A percentile compares a stretch with the other conserved stretches of the same genome.
phyloP scores from a whole-genome alignment of 2,888 invertebrate genomes.

The Clistopyga incitator region DNA sequence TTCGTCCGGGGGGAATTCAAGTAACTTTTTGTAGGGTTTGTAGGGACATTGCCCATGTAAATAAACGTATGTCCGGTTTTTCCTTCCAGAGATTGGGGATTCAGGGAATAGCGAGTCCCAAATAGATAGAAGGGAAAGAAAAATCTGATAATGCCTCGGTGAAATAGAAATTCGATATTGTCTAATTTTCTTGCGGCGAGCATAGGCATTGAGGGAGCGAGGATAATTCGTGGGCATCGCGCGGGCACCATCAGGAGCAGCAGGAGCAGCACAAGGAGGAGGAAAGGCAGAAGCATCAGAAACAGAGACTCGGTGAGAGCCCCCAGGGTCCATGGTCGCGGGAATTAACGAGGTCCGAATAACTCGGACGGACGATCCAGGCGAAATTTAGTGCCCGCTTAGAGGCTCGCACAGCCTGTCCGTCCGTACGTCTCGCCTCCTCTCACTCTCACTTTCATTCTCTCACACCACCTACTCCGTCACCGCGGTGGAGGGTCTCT shows the following conservation, averaged over 20 bases:
- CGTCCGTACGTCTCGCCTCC: conserved; percentile 55
- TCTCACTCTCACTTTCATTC: conserved; percentile 44
- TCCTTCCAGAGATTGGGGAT: no score
- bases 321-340: conserved; percentile 71
- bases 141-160: conserved; percentile 37
- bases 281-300: conserved; percentile 8
- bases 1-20: no score
- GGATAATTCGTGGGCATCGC: conserved; percentile 61
- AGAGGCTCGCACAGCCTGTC: conserved; percentile 63
- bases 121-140: background rate
- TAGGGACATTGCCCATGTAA: no score
- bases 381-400: conserved; percentile 66
- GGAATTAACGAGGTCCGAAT: conserved; percentile 81
- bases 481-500: conserved; percentile 63
- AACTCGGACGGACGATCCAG: conserved; percentile 73
- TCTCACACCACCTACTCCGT: conserved; percentile 45
- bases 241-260: conserved; percentile 66
- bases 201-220: conserved; percentile 54
- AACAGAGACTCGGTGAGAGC: conserved; percentile 33
- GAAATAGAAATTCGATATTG: conserved; percentile 52
- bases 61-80: no score
- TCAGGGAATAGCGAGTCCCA: background rate
- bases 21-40: no score
- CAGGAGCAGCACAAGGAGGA: conserved; percentile 26
- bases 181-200: conserved; percentile 42